phyloP scores from a whole-genome alignment of 1,140 invertebrate genomes.

The Scylla paramamosain region DNA sequence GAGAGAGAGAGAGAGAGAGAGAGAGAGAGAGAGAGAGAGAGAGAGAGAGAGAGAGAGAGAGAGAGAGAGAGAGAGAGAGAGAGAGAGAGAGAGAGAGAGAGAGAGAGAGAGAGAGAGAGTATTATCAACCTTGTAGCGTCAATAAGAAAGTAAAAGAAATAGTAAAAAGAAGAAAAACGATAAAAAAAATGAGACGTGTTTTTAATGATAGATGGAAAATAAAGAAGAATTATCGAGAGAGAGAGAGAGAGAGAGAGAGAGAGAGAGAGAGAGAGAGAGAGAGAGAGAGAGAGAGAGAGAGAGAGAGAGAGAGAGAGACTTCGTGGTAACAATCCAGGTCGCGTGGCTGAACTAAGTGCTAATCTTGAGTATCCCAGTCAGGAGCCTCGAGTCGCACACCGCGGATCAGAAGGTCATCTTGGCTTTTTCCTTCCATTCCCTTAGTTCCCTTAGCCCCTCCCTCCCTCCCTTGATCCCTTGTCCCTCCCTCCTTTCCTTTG shows the following conservation, averaged over 20 bases:
- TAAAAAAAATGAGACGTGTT: background rate
- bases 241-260: background rate
- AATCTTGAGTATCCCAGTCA: no score
- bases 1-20: background rate
- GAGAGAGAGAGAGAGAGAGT: background rate
- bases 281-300: background rate
- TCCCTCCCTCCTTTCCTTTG: background rate
- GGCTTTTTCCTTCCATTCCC: no score
- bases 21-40: background rate
- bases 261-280: slow-evolving; percentile 23
- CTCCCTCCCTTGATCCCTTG: no score
- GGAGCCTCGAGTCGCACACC: no score
- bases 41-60: background rate
- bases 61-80: background rate
- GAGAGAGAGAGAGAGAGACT: background rate
- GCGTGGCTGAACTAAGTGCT: no score
- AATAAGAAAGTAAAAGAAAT: no score
- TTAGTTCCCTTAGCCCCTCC: no score
- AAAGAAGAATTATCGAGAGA: background rate
- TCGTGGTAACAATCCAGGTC: background rate
- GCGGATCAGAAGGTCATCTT: no score
- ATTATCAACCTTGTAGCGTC: background rate
- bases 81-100: background rate
- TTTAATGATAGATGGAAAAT: background rate
- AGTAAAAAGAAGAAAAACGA: background rate